These are phyloP conservation scores for Danio kyathit DNA, from an alignment of 2,797 vertebrate species.

Conservation along the genomic window DNA sequence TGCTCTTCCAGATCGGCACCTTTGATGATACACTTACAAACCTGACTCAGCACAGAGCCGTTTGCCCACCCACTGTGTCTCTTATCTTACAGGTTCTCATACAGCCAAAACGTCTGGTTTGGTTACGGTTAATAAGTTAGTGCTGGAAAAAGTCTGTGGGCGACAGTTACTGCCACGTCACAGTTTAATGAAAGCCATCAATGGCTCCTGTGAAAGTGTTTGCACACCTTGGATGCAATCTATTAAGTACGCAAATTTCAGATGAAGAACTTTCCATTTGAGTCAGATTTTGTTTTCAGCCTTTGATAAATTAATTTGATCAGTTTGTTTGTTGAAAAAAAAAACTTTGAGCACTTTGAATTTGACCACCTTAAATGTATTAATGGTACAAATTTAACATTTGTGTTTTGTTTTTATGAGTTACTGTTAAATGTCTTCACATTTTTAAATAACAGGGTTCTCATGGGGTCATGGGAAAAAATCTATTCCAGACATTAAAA, in stretches of 20 bases:
- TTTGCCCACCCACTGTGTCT: constrained; percentile 59
- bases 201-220: constrained; percentile 42
- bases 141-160: constrained; percentile 58
- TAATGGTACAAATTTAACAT: too few relatives aligned
- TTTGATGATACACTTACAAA: constrained; percentile 57
- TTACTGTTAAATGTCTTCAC: too few relatives aligned
- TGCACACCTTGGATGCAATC: constrained; percentile 38
- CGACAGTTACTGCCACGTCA: constrained; percentile 50
- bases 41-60: constrained; percentile 60
- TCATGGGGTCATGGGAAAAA: too few relatives aligned
- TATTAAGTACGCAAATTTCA: constrained; percentile 11
- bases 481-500: too few relatives aligned
- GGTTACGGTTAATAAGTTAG: constrained; percentile 53
- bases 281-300: constrained; percentile 16
- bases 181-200: constrained; percentile 52
- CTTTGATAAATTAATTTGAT: not conserved
- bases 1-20: constrained; percentile 54
- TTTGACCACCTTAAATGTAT: too few relatives aligned
- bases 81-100: constrained; percentile 56
- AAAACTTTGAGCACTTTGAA: too few relatives aligned
- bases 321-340: too few relatives aligned
- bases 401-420: too few relatives aligned
- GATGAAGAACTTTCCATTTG: not conserved
- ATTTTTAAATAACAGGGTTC: too few relatives aligned
- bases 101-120: constrained; percentile 59